Conservation (phyloP, 2,113 vertebrate species). For the Lipophrys pholis region DNA sequence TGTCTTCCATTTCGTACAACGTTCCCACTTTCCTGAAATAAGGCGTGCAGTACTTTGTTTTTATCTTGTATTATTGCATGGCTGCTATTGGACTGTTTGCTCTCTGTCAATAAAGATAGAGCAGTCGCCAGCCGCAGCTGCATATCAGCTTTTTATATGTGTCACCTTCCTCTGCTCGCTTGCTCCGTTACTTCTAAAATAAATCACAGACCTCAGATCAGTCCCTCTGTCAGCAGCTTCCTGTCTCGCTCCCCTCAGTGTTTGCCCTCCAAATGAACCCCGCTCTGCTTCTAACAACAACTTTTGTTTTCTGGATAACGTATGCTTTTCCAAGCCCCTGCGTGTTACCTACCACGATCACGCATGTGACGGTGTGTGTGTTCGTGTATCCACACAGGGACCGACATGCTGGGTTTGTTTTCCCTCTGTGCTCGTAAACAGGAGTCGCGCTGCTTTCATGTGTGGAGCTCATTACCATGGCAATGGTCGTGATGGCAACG, state of each 20-base stretch:
- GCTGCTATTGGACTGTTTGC: no score
- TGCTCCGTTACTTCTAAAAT: constrained; percentile 10
- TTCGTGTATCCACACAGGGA: constrained; percentile 46
- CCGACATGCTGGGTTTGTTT: constrained; percentile 57
- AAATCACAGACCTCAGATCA: constrained; percentile 43
- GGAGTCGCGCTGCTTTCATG: constrained; percentile 65
- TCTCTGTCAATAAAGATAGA: neutral
- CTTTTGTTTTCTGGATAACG: neutral
- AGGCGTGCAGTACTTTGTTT: no score
- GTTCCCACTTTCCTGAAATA: no score
- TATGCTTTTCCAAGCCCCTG: constrained; percentile 5
- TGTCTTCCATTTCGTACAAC: no score
- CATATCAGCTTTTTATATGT: neutral
- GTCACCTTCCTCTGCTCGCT: neutral
- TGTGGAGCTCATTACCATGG: constrained; percentile 71
- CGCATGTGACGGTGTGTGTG: neutral
- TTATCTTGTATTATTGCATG: no score
- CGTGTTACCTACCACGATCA: constrained; percentile 5
- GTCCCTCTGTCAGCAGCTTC: constrained; percentile 39
- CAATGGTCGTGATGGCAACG: constrained; percentile 67
- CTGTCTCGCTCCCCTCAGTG: constrained; percentile 16
- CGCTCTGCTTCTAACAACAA: constrained; percentile 9
- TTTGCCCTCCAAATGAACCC: constrained; percentile 58
- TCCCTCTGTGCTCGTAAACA: constrained; percentile 54
- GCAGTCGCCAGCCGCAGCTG: constrained; percentile 19